Evolutionary conservation across 2,113 vertebrate species (phyloP).

Genomic region (Furnarius figulus): DNA sequence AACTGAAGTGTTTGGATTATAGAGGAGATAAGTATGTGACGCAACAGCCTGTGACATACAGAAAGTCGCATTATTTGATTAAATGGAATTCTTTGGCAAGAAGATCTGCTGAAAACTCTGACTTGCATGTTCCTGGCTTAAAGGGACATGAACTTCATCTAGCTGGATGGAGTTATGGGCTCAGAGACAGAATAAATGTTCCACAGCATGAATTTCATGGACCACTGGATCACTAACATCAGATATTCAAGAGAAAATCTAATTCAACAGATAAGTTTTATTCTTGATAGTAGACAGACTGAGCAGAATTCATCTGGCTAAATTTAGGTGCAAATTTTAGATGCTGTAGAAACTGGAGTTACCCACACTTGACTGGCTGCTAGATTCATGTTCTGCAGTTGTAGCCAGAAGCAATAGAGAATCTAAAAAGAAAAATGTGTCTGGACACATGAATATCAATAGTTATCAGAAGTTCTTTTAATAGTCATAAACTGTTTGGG

Average conservation of each 20-base stretch:
- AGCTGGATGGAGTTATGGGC: background rate
- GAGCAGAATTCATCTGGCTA: background rate
- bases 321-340: background rate
- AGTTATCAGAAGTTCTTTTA: background rate
- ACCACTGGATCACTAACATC: background rate
- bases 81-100: background rate
- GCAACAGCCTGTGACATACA: background rate
- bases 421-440: background rate
- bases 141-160: background rate
- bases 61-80: background rate
- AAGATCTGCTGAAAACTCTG: background rate
- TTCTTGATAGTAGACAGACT: background rate
- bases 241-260: background rate
- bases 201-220: background rate
- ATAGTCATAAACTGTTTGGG: background rate
- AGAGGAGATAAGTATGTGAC: background rate
- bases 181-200: background rate
- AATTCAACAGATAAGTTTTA: background rate
- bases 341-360: background rate
- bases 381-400: background rate
- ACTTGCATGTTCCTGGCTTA: background rate
- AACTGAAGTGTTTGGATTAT: background rate
- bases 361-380: background rate
- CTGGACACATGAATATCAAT: background rate
- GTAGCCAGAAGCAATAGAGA: background rate